Evolutionary conservation across 2,797 vertebrate genomes (phyloP).

Genomic region (Eulemur mongoz): DNA sequence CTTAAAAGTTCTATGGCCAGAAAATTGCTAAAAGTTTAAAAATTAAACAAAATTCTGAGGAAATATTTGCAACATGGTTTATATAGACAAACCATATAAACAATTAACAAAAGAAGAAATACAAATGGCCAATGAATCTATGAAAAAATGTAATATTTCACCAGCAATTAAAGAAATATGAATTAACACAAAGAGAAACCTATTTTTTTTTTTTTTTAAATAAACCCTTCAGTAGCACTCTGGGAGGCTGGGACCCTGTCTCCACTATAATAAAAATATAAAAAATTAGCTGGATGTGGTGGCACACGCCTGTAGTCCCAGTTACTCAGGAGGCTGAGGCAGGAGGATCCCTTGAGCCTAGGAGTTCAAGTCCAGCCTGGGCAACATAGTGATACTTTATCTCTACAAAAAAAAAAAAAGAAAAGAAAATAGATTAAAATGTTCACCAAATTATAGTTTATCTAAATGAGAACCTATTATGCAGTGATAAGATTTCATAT

Average conservation of each 20-base stretch:
- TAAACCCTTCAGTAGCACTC: too few relatives aligned
- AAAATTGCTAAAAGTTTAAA: background rate
- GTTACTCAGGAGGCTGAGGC: too few relatives aligned
- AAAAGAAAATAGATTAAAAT: background rate
- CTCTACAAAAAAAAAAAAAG: background rate
- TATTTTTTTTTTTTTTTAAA: too few relatives aligned
- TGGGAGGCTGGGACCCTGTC: too few relatives aligned
- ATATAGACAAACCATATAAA: slow-evolving; percentile 2
- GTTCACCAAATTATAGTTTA: background rate
- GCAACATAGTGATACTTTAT: background rate
- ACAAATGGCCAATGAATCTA: background rate
- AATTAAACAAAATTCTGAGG: background rate
- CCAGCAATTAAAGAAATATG: background rate
- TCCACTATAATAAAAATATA: too few relatives aligned
- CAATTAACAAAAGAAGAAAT: background rate
- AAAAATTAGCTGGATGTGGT: too few relatives aligned
- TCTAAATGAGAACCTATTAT: background rate
- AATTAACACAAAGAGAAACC: background rate
- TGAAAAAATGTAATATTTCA: background rate
- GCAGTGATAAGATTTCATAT: background rate
- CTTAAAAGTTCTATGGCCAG: background rate
- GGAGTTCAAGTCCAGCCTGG: background rate
- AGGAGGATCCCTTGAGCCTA: background rate
- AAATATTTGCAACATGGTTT: background rate
- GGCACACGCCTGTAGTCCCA: too few relatives aligned